A percentile compares a stretch with the other conserved stretches of the same genome.
phyloP scores from a whole-genome alignment of 1,140 invertebrate species.

The Anthonomus grandis region DNA sequence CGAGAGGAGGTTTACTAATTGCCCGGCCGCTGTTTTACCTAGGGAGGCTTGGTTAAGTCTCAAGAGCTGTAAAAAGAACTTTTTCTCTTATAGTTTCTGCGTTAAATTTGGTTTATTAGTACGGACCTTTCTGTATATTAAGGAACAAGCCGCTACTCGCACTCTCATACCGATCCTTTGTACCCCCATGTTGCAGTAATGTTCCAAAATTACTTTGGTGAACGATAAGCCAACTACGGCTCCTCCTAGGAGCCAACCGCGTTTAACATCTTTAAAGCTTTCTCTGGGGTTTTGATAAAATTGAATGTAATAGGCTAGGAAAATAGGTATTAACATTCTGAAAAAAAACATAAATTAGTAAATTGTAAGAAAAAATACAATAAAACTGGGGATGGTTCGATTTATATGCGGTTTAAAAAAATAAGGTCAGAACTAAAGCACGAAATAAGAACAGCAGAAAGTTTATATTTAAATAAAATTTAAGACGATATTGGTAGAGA shows the following conservation, averaged over 20 bases:
- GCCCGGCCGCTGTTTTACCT: conserved; percentile 55
- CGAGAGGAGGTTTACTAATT: conserved; percentile 73
- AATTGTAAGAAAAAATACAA: too few species aligned
- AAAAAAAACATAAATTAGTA: too few species aligned
- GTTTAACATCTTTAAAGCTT: conserved; percentile 11
- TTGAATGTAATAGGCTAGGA: conserved; percentile 47
- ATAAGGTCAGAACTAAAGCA: too few species aligned
- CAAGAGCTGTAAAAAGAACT: conserved; percentile 34
- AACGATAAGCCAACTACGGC: conserved; percentile 49
- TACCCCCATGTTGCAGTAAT: conserved; percentile 50
- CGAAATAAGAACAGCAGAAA: too few species aligned
- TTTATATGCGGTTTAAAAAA: too few species aligned
- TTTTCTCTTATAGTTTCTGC: conserved; percentile 49
- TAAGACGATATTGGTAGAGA: too few species aligned
- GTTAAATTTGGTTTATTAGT: neutral
- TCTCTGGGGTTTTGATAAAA: conserved; percentile 42
- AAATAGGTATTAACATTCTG: conserved; percentile 35
- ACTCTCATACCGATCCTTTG: conserved; percentile 55
- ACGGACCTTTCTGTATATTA: conserved; percentile 58
- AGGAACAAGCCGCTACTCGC: conserved; percentile 54
- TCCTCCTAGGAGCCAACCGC: conserved; percentile 51
- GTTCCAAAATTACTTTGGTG: conserved; percentile 47
- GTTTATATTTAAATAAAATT: too few species aligned
- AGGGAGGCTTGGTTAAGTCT: conserved; percentile 39
- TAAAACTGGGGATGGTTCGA: too few species aligned